phyloP scores from a whole-genome alignment of 2,113 vertebrate genomes.

The Eublepharis macularius region DNA sequence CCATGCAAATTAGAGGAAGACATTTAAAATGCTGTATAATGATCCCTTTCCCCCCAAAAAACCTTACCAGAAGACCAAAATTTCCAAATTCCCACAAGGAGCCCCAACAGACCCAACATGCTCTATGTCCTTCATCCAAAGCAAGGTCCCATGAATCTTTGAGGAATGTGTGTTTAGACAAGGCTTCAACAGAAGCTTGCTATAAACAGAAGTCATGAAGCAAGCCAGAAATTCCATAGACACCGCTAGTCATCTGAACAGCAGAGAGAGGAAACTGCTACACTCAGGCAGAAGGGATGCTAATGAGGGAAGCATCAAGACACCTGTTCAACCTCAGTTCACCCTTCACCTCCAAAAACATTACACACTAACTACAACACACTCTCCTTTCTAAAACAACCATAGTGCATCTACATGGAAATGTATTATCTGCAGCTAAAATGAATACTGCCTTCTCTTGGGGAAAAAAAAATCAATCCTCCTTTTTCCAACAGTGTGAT shows the following conservation, averaged over 20 bases:
- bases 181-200: not conserved
- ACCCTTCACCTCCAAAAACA: not conserved
- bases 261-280: not conserved
- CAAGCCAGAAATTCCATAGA: constrained; percentile 6
- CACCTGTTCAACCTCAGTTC: not conserved
- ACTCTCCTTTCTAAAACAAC: not conserved
- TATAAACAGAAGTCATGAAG: constrained; percentile 13
- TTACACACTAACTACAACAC: not conserved
- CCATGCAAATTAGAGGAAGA: not conserved
- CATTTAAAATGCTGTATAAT: not conserved
- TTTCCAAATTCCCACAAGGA: not conserved
- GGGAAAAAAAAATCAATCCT: too few species aligned
- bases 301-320: not conserved
- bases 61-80: not conserved
- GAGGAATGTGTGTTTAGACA: not conserved
- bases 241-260: not conserved
- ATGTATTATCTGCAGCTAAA: too few species aligned
- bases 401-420: not conserved
- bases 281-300: not conserved
- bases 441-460: too few species aligned
- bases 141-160: not conserved
- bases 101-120: not conserved
- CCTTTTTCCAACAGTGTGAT: too few species aligned
- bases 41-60: not conserved
- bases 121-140: not conserved